Evolutionary conservation across 2,888 invertebrate species (phyloP), one percentile per base, ranked within the genome.

Genomic region (Polydrusus tereticollis): DNA sequence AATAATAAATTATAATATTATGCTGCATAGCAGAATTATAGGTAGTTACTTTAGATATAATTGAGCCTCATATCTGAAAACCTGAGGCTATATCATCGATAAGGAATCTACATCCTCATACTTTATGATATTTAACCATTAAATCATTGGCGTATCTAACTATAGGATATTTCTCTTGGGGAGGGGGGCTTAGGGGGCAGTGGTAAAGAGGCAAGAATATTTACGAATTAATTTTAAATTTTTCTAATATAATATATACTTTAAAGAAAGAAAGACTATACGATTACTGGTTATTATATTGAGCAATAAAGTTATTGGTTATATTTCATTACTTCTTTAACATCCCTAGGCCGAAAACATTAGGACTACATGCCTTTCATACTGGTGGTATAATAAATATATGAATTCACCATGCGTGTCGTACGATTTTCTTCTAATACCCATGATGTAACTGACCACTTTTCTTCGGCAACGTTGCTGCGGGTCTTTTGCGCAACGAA

Each of bases 401-500:
- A 10, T 16, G 16, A 21, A 21, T 47, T 20, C 7, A 29, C 52
- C 29, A 55, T 29, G 52, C 52, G 29, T 47, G 47, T 55, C 52
- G 29, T 29, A 55, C 52, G 7, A 29, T 29, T 47, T 47, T 47
- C 47, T 29, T 18, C 29, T 55, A 55, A 55, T 55, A 55, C 16
- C 29, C 10, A 55, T 52, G 23, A 52, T 47, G 20, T 14, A 50
- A 4, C 1, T 12, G 12, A 29, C 18, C 18, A 55, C 29, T 52
- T 20, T 57, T 66, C 45, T 16, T 7, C 45, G 66, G 66, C 58
- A 66, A 66, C 66, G 66, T 66, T 66, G 66, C 58, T 52, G 55
- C 55, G 21, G 65, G 65, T 55, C 55, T 66, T 65, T 60, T 67
- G 67, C 67, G 67, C 50, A 67, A 60, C 67, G 38, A 59, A 67